Percentiles rank a stretch among this genome's conserved stretches.
Conservation (phyloP, 2,888 invertebrate genomes). For the Eristalinus sepulchralis region DNA sequence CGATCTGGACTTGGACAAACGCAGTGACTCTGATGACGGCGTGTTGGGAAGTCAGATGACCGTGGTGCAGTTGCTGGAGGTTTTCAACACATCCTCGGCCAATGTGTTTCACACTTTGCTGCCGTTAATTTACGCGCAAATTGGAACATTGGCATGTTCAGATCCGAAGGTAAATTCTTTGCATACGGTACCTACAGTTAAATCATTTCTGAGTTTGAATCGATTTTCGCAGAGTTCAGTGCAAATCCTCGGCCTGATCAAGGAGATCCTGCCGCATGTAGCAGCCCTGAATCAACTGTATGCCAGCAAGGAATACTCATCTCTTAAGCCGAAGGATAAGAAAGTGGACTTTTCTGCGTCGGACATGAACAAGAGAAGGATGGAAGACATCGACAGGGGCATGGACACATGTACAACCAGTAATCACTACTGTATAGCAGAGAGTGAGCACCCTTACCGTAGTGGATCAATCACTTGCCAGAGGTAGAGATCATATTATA, state of each 20-base stretch:
- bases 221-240: slow-evolving; percentile 86
- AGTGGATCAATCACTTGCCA: slow-evolving; percentile 92
- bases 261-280: slow-evolving; percentile 93
- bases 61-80: slow-evolving; percentile 78
- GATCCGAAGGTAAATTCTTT: slow-evolving; percentile 88
- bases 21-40: slow-evolving; percentile 79
- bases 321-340: slow-evolving; percentile 53
- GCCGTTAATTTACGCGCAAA: slow-evolving; percentile 92
- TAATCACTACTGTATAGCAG: slow-evolving; percentile 94
- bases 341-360: slow-evolving; percentile 57
- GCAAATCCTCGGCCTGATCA: slow-evolving; percentile 91
- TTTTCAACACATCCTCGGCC: slow-evolving; percentile 79
- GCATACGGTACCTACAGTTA: neutral
- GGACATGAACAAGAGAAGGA: slow-evolving; percentile 68
- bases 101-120: slow-evolving; percentile 88
- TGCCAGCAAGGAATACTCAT: slow-evolving; percentile 76
- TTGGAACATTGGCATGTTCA: slow-evolving; percentile 88
- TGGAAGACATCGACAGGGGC: slow-evolving; percentile 75
- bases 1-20: slow-evolving; percentile 74
- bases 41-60: slow-evolving; percentile 74
- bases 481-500: slow-evolving; percentile 83
- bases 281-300: slow-evolving; percentile 89
- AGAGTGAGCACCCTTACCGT: slow-evolving; percentile 98
- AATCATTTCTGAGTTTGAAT: neutral
- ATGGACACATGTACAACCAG: slow-evolving; percentile 85